These are phyloP conservation scores for Callorhinus ursinus DNA, from an alignment of 2,113 vertebrate species.

Conservation along the genomic window DNA sequence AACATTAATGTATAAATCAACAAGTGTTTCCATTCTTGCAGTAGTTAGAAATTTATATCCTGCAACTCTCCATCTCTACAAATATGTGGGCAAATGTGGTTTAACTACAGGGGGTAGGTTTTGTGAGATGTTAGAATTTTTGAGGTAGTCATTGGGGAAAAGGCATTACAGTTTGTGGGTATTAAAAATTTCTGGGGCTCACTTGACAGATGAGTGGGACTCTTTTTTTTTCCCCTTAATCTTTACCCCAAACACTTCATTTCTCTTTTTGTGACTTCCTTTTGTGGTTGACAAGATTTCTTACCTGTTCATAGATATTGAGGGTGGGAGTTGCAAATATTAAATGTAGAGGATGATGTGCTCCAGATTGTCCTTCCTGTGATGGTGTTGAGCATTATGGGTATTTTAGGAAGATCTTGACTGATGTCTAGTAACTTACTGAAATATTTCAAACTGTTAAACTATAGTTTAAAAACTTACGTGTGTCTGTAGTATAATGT, in stretches of 20 bases:
- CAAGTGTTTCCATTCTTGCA: background rate
- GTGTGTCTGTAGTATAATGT: background rate
- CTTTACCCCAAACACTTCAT: background rate
- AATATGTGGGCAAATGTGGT: background rate
- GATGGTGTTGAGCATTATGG: background rate
- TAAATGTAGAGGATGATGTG: background rate
- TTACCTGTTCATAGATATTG: background rate
- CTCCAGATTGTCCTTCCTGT: background rate
- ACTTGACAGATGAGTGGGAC: background rate
- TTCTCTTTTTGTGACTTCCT: background rate
- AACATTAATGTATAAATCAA: background rate
- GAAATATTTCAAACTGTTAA: constrained; percentile 19
- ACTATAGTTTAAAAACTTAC: background rate
- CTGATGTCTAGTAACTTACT: background rate
- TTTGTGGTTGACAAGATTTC: background rate
- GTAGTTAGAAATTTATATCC: background rate
- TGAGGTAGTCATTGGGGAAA: background rate
- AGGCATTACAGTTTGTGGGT: background rate
- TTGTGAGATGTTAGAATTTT: background rate
- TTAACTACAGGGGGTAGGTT: background rate
- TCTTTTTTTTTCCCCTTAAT: background rate
- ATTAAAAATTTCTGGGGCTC: background rate
- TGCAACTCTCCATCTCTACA: background rate
- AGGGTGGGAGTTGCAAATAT: background rate
- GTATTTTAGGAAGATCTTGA: background rate